Conservation (phyloP, 2,888 invertebrate species). For the Ryuthela nishihirai region DNA sequence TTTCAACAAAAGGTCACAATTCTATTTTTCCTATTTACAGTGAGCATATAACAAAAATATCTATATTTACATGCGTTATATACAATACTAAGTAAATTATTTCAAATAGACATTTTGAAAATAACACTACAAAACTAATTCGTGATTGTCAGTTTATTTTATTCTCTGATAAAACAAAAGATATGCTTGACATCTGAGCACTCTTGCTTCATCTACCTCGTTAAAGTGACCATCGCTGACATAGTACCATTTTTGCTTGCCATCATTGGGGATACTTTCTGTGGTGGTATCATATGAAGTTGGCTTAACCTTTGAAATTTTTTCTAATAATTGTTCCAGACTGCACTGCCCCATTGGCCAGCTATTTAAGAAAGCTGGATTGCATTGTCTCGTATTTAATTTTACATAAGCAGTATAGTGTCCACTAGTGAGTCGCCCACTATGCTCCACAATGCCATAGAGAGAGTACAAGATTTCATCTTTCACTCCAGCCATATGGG, state of each 20-base stretch:
- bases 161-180: conserved; percentile 82
- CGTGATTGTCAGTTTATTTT: too few relatives aligned
- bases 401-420: conserved; percentile 95
- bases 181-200: conserved; percentile 85
- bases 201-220: conserved; percentile 71
- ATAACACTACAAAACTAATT: too few relatives aligned
- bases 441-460: conserved; percentile 94
- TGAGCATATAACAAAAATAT: too few relatives aligned
- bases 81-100: too few relatives aligned
- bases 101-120: too few relatives aligned
- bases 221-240: conserved; percentile 85
- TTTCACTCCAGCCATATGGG: conserved; percentile 55
- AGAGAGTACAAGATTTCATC: conserved; percentile 75
- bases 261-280: too few relatives aligned
- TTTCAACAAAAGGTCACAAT: too few relatives aligned
- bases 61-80: too few relatives aligned
- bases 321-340: conserved; percentile 32
- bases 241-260: conserved; percentile 81
- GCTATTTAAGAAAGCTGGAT: conserved; percentile 24
- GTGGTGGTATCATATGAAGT: conserved; percentile 31
- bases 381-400: conserved; percentile 53
- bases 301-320: conserved; percentile 20
- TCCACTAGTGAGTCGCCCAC: conserved; percentile 82
- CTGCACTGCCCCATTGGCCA: conserved; percentile 37
- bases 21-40: too few relatives aligned